Base-by-base conservation (phyloP, 2,888 invertebrate species). In the Bombylius major region DNA sequence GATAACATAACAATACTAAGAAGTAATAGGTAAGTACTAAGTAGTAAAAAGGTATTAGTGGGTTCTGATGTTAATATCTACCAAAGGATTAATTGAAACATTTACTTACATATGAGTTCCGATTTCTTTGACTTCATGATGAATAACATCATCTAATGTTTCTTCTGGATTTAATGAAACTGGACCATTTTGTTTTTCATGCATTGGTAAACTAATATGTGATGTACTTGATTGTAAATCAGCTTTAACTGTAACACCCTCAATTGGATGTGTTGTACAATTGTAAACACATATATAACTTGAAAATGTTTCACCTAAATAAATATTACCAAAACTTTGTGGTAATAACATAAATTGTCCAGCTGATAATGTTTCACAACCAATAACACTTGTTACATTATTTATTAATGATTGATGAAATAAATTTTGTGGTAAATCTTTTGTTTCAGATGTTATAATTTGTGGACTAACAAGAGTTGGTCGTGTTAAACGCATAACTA, bases 51-150 rank as follows among this genome's bases (percentile, higher is more conserved):
- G 23, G 23, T 23, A 3, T 23, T 23, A 23, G 23, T 23, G 23
- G 23, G 23, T 3, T 23, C 23, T 23, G 23, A 23, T 23, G 23
- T 23, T 23, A 23, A 23, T 23, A 23, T 23, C 1, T 23, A 23
- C 23, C 23, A 23, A 23, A 23, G 23, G 23, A 23, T 23, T 23
- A 23, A 23, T 23, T 23, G 3, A 23, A 23, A 23, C 23, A n/a
- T n/a, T n/a, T 58, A 68, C 81, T 73, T 77, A 91, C 89, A 98
- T 96, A 70, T 99, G 98, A 50, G 94, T 92, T 47, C 98, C 98
- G 63, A 95, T 86, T 77, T 99, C 98, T 75, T 97, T 98, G n/a
- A 99, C 96, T 81, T 99, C 98, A 76, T 99, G 96, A 68, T 94
- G 90, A 67, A 98, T 94, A 44, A 98, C 91, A 76, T 95, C 89